These are phyloP conservation scores for Carettochelys insculpta DNA, from an alignment of 2,113 vertebrate genomes.

Conservation along the genomic window DNA sequence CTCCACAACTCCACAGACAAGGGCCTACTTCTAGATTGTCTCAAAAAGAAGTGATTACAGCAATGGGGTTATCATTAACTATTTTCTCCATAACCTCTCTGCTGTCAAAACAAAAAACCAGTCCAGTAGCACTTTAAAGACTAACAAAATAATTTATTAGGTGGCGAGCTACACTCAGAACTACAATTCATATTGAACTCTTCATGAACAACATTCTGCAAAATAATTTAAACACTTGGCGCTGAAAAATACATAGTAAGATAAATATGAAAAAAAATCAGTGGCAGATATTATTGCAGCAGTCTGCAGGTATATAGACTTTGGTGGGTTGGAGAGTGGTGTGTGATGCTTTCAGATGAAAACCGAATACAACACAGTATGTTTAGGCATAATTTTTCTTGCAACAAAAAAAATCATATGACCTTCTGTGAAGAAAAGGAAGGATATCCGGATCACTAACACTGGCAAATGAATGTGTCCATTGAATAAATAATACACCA, in stretches of 20 bases:
- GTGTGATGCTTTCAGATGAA: neutral
- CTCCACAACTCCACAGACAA: neutral
- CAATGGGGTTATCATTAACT: neutral
- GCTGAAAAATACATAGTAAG: neutral
- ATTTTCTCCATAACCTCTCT: neutral
- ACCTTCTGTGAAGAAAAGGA: neutral
- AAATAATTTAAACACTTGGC: neutral
- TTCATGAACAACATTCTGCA: neutral
- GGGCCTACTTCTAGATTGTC: neutral
- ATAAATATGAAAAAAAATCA: neutral
- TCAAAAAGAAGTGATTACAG: neutral
- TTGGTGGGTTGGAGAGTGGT: constrained; percentile 3
- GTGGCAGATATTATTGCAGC: too few relatives aligned
- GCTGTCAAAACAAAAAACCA: too few relatives aligned
- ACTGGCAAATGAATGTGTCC: neutral
- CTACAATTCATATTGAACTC: neutral
- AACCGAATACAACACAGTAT: neutral
- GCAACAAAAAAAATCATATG: neutral
- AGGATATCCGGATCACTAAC: neutral
- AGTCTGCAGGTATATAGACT: neutral
- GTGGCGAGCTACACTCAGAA: constrained; percentile 14
- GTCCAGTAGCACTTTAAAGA: too few relatives aligned
- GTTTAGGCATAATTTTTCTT: neutral
- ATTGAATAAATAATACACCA: neutral
- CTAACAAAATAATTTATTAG: too few relatives aligned